Conservation (phyloP, 1,140 invertebrate genomes). For the Leptinotarsa texana region DNA sequence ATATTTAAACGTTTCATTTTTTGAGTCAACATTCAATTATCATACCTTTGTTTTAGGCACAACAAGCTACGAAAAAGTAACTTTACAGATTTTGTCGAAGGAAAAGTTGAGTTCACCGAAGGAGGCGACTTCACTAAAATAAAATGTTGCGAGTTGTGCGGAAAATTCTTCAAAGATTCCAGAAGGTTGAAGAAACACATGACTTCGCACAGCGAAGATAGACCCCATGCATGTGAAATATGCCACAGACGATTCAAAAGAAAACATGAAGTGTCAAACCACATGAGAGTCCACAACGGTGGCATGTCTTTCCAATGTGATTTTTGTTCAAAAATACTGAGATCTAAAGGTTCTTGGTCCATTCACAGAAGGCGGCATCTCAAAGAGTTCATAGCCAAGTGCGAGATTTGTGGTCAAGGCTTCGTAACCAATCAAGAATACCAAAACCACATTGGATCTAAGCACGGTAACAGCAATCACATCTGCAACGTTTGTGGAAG, state of each 20-base stretch:
- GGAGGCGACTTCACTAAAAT: conserved; percentile 6
- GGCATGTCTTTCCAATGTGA: conserved; percentile 50
- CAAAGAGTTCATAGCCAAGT: conserved; percentile 57
- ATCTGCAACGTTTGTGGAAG: conserved; percentile 48
- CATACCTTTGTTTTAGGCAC: neutral
- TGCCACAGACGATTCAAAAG: conserved; percentile 66
- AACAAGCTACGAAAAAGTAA: too few species aligned
- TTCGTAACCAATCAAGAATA: conserved; percentile 49
- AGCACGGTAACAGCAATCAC: conserved; percentile 44
- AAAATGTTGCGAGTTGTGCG: conserved; percentile 24
- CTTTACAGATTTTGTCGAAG: neutral
- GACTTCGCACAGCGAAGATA: conserved; percentile 72
- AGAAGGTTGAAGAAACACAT: conserved; percentile 66
- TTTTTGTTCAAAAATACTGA: conserved; percentile 64
- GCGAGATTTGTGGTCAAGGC: conserved; percentile 44
- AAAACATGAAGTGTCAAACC: conserved; percentile 49
- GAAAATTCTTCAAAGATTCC: conserved; percentile 29
- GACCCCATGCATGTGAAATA: conserved; percentile 70
- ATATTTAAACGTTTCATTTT: too few species aligned
- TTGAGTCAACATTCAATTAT: neutral
- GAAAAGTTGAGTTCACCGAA: conserved; percentile 25
- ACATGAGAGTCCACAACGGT: conserved; percentile 58
- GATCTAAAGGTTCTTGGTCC: conserved; percentile 66
- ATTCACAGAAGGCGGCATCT: conserved; percentile 67
- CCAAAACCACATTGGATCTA: conserved; percentile 44